Base-by-base conservation (phyloP, 2,888 invertebrate genomes). In the Xylocampa areola region DNA sequence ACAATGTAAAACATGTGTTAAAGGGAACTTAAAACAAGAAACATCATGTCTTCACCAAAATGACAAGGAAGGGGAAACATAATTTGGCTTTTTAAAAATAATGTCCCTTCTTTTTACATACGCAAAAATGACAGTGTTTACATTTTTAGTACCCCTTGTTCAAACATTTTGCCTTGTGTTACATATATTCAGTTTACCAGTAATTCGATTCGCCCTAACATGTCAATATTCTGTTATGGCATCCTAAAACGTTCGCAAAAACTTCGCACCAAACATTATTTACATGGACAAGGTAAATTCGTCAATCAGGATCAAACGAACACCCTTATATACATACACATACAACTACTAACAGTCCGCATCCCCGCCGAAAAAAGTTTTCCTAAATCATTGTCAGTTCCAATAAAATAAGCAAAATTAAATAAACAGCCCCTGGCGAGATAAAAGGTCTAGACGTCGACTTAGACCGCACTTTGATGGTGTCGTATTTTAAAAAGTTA, bases 391-490 rank as follows among this genome's bases (percentile, higher is more conserved):
- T 90, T 91, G 94, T 93, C 92, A 89, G 85, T 87, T 81, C 85
- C 86, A 91, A 92, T 93, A 92, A 91, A 91, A 91, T 89, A 88
- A 86, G 82, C 86, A 81, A 91, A 92, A 93, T 93, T 91, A 91
- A 91, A 93, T 92, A 92, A 93, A 87, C 88, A 90, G 79, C 90
- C 91, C 90, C 79, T 81, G 72, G 68, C 54, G 76, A 92, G 90
- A 92, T 91, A 91, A 92, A 92, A 91, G 90, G 90, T 91, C 90
- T 90, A 90, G 92, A 87, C 90, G 81, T 66, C 81, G 83, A 76
- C 86, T 82, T 80, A 88, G 88, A 91, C 92, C 91, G 84, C 92
- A 89, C 88, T 90, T 91, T 90, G 92, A 91, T 89, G 91, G 91
- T 86, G 89, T 86, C 87, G 91, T 90, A 87, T 91, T 92, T 92